phyloP scores from a whole-genome alignment of 2,113 vertebrate species.

The Pogona vitticeps region DNA sequence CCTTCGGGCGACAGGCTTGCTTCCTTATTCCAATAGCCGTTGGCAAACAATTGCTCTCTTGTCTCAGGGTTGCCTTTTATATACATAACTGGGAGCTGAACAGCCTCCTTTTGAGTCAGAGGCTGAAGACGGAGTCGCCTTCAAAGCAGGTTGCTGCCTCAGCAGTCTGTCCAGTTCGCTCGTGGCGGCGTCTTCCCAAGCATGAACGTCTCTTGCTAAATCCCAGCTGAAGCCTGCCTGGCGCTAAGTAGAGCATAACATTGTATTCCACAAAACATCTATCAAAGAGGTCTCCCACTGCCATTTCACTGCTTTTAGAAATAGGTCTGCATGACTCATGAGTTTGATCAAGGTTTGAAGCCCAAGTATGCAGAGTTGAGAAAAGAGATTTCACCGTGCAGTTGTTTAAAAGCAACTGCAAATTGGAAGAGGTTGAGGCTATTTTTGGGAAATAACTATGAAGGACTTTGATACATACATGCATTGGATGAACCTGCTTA shows the following conservation, averaged over 20 bases:
- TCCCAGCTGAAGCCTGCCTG: neutral
- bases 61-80: conserved; percentile 3
- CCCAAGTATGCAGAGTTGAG: neutral
- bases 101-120: neutral
- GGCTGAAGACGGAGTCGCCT: neutral
- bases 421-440: neutral
- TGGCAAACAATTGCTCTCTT: conserved; percentile 8
- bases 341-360: neutral
- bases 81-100: neutral
- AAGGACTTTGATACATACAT: neutral
- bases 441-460: neutral
- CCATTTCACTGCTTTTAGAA: neutral
- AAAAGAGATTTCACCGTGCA: neutral
- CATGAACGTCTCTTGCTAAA: neutral
- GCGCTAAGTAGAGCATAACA: conserved; percentile 6
- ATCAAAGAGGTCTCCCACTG: neutral
- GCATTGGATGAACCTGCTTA: neutral
- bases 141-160: neutral
- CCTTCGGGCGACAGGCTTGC: neutral
- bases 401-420: neutral
- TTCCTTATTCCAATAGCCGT: neutral
- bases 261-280: neutral
- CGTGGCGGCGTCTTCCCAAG: neutral
- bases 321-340: neutral
- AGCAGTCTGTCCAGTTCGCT: neutral